phyloP scores from a whole-genome alignment of 2,113 vertebrate genomes.

The Sprattus sprattus region DNA sequence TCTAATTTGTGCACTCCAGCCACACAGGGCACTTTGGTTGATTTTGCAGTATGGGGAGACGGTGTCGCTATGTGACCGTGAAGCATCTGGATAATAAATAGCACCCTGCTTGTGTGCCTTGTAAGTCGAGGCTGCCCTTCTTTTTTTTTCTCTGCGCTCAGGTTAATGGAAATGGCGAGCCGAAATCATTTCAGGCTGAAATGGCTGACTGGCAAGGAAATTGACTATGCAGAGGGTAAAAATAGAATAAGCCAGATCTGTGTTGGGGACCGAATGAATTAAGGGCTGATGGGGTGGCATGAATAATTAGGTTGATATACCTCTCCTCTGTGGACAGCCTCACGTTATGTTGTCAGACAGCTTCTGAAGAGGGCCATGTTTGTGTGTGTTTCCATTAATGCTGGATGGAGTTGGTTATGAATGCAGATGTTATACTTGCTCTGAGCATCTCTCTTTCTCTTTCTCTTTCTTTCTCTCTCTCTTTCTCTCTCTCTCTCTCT shows the following conservation, averaged over 20 bases:
- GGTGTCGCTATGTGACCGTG: not conserved
- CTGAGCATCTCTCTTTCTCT: conserved; percentile 9
- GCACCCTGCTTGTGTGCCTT: not conserved
- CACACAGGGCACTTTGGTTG: not conserved
- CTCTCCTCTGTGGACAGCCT: conserved; percentile 9
- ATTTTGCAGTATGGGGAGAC: not conserved
- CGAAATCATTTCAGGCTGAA: conserved; percentile 42
- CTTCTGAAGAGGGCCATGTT: conserved; percentile 18
- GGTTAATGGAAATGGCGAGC: conserved; percentile 44
- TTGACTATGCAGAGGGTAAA: conserved; percentile 40
- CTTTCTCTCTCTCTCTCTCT: conserved; percentile 25
- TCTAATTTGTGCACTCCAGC: not conserved
- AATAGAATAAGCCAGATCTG: conserved; percentile 14
- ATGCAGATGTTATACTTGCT: not conserved
- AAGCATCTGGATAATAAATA: not conserved
- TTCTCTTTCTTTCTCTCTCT: conserved; percentile 27
- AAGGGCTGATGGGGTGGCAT: not conserved
- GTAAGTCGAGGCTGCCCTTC: not conserved
- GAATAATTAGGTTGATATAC: conserved; percentile 9
- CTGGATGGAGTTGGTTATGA: not conserved
- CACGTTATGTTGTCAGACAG: not conserved
- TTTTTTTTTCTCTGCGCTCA: not conserved
- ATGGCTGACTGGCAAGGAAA: conserved; percentile 36
- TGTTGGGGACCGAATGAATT: conserved; percentile 29
- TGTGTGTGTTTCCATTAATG: conserved; percentile 31